Percentiles rank a stretch among this genome's conserved stretches.
These are phyloP conservation scores for Poecilus cupreus DNA, from an alignment of 2,888 invertebrate species.

Conservation along the genomic window DNA sequence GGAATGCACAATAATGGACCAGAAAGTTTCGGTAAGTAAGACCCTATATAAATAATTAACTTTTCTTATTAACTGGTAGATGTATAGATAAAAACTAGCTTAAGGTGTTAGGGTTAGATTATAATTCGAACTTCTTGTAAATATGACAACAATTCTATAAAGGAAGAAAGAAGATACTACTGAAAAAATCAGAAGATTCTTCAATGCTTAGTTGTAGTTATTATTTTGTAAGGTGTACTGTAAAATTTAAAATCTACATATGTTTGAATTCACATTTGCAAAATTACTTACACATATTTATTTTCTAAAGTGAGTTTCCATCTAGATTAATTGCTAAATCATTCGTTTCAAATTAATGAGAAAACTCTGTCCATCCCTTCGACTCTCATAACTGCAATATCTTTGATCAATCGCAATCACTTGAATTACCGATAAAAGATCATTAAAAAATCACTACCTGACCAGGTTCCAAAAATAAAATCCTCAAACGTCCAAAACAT, in stretches of 20 bases:
- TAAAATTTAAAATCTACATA: no score
- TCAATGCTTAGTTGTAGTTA: no score
- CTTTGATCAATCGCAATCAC: conserved; percentile 40
- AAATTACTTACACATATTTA: no score
- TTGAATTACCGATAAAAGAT: conserved; percentile 40
- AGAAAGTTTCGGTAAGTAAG: conserved; percentile 87
- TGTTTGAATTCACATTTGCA: no score
- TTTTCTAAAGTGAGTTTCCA: background rate
- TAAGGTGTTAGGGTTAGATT: conserved; percentile 10
- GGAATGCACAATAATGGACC: conserved; percentile 83
- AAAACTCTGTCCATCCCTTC: background rate
- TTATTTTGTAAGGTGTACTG: background rate
- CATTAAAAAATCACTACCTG: conserved; percentile 39
- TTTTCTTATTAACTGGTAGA: conserved; percentile 6
- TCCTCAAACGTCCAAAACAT: conserved; percentile 24
- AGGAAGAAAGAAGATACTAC: background rate
- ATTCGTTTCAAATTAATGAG: conserved; percentile 1
- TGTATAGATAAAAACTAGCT: background rate
- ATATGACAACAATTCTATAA: background rate
- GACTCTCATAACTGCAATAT: background rate
- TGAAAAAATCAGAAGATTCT: no score
- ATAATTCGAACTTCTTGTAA: background rate
- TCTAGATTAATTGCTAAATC: conserved; percentile 30
- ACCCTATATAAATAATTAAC: conserved; percentile 62
- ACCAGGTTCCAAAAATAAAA: conserved; percentile 32